Evolutionary conservation across 2,113 vertebrate genomes (phyloP).

Genomic region (Sminthopsis crassicaudata): DNA sequence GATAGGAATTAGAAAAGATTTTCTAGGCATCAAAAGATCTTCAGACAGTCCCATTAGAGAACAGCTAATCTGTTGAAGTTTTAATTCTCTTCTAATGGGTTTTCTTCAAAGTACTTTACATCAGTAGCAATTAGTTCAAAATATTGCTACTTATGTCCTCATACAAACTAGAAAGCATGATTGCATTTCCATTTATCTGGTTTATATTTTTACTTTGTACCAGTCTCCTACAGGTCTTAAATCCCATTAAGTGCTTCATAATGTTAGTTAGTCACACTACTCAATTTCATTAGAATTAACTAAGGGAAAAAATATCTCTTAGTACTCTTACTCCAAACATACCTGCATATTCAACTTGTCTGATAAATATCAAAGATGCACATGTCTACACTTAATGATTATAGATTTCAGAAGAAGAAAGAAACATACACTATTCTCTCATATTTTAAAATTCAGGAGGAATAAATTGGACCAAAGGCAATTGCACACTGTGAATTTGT

Average conservation of each 20-base stretch:
- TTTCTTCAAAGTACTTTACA: conserved; percentile 80
- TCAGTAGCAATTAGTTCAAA: conserved; percentile 78
- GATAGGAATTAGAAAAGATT: conserved; percentile 75
- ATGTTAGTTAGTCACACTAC: conserved; percentile 32
- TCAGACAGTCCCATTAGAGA: conserved; percentile 77
- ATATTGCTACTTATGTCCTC: conserved; percentile 73
- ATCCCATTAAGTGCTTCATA: conserved; percentile 44
- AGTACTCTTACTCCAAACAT: conserved; percentile 42
- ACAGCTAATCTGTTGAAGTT: conserved; percentile 78
- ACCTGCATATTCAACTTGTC: conserved; percentile 22
- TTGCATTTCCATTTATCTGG: conserved; percentile 64
- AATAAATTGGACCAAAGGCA: background rate
- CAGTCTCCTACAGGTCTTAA: conserved; percentile 54
- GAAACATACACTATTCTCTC: background rate
- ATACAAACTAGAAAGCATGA: conserved; percentile 59
- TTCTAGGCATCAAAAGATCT: conserved; percentile 76
- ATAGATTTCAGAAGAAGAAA: conserved; percentile 42
- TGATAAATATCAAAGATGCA: background rate
- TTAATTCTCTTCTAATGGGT: conserved; percentile 79
- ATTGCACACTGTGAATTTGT: background rate
- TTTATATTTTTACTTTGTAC: conserved; percentile 52
- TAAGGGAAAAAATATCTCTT: conserved; percentile 26
- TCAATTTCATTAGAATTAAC: conserved; percentile 55
- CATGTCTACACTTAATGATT: background rate
- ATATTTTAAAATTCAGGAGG: background rate